Evolutionary conservation across 2,113 vertebrate species (phyloP).

Genomic region (Cebus imitator): DNA sequence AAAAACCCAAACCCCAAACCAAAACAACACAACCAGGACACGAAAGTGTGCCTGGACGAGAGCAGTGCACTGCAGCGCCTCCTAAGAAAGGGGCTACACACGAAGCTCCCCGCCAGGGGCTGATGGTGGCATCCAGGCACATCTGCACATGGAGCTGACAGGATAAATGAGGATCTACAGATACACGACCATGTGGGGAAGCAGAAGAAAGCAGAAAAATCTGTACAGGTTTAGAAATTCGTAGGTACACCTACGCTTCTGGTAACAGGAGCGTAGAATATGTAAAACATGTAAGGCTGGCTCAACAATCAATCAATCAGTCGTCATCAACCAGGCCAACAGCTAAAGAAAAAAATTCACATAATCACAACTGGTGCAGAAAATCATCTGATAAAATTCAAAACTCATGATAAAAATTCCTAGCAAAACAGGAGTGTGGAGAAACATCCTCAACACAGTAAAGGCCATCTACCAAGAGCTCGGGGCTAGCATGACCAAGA

Average conservation of each 20-base stretch:
- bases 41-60: neutral
- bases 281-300: neutral
- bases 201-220: neutral
- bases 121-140: neutral
- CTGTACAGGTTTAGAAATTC: neutral
- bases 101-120: neutral
- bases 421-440: accelerated
- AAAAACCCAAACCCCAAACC: too few species aligned
- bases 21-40: neutral
- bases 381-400: neutral
- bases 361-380: neutral
- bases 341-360: neutral
- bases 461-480: too few species aligned
- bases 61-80: neutral
- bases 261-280: neutral
- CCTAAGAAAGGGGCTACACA: neutral
- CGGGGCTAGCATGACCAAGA: accelerated
- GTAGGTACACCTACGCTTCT: neutral
- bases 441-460: neutral
- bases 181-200: neutral
- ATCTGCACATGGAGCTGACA: neutral
- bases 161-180: neutral
- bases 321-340: neutral
- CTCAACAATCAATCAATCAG: neutral
- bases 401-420: neutral